These are phyloP conservation scores for Mastomys natalensis DNA, from an alignment of 2,113 vertebrate species.

Conservation along the genomic window DNA sequence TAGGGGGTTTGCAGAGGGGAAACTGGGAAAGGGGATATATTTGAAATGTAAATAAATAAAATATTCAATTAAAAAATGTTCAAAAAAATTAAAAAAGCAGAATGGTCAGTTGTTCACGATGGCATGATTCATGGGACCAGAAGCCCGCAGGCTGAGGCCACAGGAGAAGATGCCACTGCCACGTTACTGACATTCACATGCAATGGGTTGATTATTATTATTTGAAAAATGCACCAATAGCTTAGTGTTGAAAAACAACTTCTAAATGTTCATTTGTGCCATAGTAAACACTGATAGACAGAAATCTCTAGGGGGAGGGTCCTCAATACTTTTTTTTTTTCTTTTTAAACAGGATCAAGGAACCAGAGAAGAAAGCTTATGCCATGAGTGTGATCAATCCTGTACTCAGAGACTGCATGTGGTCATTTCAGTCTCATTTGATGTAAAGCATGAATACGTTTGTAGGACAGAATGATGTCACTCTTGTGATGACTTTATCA, in stretches of 20 bases:
- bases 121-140: background rate
- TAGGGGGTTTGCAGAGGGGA: too few species aligned
- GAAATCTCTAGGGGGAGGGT: background rate
- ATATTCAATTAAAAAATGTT: too few species aligned
- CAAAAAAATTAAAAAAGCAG: background rate
- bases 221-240: background rate
- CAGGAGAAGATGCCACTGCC: too few species aligned
- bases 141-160: background rate
- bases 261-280: background rate
- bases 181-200: background rate
- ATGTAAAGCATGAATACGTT: background rate
- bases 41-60: too few species aligned
- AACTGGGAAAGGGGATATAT: too few species aligned
- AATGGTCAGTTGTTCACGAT: background rate
- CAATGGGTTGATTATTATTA: background rate
- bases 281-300: background rate
- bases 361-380: background rate
- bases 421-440: constrained; percentile 1
- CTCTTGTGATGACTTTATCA: background rate
- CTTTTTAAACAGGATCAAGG: background rate
- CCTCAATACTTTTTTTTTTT: background rate
- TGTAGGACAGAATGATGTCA: background rate
- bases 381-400: background rate
- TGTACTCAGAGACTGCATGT: background rate
- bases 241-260: background rate